Percentiles rank a stretch among this genome's conserved stretches.
Evolutionary conservation across 35 echinoderm and acorn worm genomes (phyloP).

Genomic region (Ophioderma brevispina): DNA sequence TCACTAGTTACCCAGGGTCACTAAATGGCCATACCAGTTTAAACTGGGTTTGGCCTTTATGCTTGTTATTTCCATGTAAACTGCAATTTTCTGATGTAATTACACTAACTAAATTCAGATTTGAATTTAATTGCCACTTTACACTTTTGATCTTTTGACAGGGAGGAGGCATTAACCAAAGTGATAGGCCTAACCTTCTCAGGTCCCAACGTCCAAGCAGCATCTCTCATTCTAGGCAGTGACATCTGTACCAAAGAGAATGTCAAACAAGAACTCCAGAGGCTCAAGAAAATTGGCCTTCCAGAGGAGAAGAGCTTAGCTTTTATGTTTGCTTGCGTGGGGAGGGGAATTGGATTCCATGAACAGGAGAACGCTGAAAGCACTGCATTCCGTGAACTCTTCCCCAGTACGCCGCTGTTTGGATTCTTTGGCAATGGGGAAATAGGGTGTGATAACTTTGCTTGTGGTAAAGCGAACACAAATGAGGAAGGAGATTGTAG

Average conservation of each 20-base stretch:
- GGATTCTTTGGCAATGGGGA: constrained; percentile 95
- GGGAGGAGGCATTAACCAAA: background rate
- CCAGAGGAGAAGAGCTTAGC: constrained; percentile 62
- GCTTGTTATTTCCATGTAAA: background rate
- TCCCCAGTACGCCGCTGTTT: constrained; percentile 81
- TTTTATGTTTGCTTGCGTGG: constrained; percentile 94
- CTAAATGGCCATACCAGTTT: background rate
- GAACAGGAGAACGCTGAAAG: constrained; percentile 72
- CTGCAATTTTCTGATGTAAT: background rate
- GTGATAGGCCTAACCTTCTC: constrained; percentile 68
- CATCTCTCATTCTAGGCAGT: constrained; percentile 70
- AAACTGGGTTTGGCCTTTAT: background rate
- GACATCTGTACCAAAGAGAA: constrained; percentile 28
- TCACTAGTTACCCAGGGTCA: no score
- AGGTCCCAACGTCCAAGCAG: constrained; percentile 77
- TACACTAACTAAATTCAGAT: background rate
- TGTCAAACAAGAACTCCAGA: constrained; percentile 37
- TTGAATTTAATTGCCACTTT: no score
- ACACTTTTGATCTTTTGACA: background rate
- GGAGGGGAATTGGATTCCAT: constrained; percentile 67
- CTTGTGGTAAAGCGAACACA: background rate
- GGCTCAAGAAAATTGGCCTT: constrained; percentile 65
- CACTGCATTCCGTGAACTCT: constrained; percentile 69
- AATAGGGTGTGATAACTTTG: constrained; percentile 77
- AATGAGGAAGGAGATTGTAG: background rate